Evolutionary conservation across 2,797 vertebrate genomes (phyloP).

Genomic region (Melanotaenia trifasciata): DNA sequence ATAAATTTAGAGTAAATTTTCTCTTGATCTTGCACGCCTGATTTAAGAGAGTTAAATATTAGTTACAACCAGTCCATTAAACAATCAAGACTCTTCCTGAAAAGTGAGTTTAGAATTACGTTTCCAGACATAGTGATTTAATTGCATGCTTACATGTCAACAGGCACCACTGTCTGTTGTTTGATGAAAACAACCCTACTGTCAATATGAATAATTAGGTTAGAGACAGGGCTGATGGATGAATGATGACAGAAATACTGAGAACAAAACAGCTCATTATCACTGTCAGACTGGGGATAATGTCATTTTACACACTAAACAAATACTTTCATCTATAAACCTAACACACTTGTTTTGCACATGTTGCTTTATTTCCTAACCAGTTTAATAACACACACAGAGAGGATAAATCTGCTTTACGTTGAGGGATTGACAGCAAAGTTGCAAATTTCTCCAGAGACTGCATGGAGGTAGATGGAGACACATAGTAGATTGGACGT

Average conservation of each 20-base stretch:
- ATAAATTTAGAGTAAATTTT: no score
- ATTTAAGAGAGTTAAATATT: neutral
- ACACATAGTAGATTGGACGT: slow-evolving; percentile 40
- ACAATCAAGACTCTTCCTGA: neutral
- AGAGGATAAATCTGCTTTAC: neutral
- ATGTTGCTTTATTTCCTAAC: slow-evolving; percentile 3
- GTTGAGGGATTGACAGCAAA: slow-evolving; percentile 23
- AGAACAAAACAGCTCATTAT: slow-evolving; percentile 63
- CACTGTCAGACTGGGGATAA: slow-evolving; percentile 40
- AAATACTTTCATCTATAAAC: slow-evolving; percentile 6
- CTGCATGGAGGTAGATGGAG: slow-evolving; percentile 7
- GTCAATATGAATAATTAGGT: slow-evolving; percentile 47
- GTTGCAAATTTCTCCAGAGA: slow-evolving; percentile 35
- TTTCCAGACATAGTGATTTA: slow-evolving; percentile 2
- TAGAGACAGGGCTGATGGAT: slow-evolving; percentile 49
- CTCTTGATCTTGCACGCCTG: no score
- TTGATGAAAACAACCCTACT: slow-evolving; percentile 28
- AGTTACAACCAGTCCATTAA: neutral
- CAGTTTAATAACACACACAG: neutral
- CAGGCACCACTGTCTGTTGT: neutral
- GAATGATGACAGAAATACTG: slow-evolving; percentile 43
- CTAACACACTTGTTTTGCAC: slow-evolving; percentile 1
- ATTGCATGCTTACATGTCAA: slow-evolving; percentile 28
- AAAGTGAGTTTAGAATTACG: neutral
- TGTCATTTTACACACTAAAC: slow-evolving; percentile 14